A percentile compares a stretch with the other conserved stretches of the same genome.
These are phyloP conservation scores for Enteromius treurensis DNA, from an alignment of 2,797 vertebrate species.

Conservation along the genomic window DNA sequence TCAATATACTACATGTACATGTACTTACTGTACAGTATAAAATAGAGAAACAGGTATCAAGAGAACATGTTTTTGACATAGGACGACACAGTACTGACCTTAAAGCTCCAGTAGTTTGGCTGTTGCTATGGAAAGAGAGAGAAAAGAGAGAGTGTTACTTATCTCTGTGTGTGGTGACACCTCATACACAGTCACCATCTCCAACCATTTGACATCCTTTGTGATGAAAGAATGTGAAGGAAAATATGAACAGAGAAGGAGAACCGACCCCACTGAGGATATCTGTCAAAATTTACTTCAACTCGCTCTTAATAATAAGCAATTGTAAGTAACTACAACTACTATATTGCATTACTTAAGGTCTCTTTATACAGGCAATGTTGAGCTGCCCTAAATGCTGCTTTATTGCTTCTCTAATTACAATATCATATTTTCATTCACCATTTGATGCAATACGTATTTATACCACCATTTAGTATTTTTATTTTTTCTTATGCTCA, in stretches of 20 bases:
- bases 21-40: background rate
- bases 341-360: background rate
- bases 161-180: constrained; percentile 37
- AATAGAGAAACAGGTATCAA: background rate
- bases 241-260: background rate
- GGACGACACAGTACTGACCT: constrained; percentile 86
- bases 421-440: background rate
- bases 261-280: background rate
- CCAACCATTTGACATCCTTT: constrained; percentile 35
- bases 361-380: background rate
- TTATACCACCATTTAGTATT: background rate
- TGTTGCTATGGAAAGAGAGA: constrained; percentile 77
- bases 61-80: constrained; percentile 29
- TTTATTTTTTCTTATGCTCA: background rate
- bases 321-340: background rate
- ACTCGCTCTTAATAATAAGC: background rate
- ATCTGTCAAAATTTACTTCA: background rate
- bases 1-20: background rate
- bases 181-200: constrained; percentile 36
- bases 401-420: background rate
- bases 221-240: constrained; percentile 2
- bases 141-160: constrained; percentile 18
- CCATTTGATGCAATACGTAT: background rate
- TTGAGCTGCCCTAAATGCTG: background rate
- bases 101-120: constrained; percentile 99